Evolutionary conservation across 2,113 vertebrate species (phyloP), one percentile per base, ranked within the genome.

Genomic region (Delphinus delphis): DNA sequence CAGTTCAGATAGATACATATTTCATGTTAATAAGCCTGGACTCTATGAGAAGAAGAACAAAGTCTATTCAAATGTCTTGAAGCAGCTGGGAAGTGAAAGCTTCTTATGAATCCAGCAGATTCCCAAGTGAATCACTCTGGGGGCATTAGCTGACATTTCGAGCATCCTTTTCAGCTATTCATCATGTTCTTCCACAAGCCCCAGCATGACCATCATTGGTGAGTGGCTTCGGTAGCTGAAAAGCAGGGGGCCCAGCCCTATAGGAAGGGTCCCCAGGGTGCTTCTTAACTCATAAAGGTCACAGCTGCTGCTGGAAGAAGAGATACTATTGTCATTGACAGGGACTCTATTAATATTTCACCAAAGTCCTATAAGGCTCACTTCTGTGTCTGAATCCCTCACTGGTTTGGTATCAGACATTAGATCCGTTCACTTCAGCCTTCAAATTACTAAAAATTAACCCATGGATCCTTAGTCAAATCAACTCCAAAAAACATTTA

Each of bases 331-430:
- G 90, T 95, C 80, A 60, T 41, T 55, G 2, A 80, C 10, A 38
- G 90, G 50, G 71, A 88, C 62, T 55, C 47, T 73, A 73, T 97
- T 76, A 97, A 98, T 97, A 90, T 97, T 97, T 97, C 84, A 98
- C 94, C 70, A 18, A 77, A 96, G 62, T 84, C 92, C 53, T 81
- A n/a, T 33, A 82, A 93, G 76, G 36, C 28, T 90, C 80, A 81
- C 77, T 83, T 93, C 94, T 70, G 28, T 41, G 70, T 65, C 90
- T 96, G 25, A 94, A 79, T 76, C 55, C 74, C 15, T 36, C 60
- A 6, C 47, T 88, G 44, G 38, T 63, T 96, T 81, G 9, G 44
- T 44, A 28, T 83, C 84, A 88, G 86, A 60, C 63, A 83, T 96
- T 73, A 41, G 47, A 28, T 90, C 33, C 55, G 11, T 38, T 97